These are phyloP conservation scores for Pocillopora verrucosa DNA, from an alignment of 64 coral and sea anemone species.

Conservation along the genomic window DNA sequence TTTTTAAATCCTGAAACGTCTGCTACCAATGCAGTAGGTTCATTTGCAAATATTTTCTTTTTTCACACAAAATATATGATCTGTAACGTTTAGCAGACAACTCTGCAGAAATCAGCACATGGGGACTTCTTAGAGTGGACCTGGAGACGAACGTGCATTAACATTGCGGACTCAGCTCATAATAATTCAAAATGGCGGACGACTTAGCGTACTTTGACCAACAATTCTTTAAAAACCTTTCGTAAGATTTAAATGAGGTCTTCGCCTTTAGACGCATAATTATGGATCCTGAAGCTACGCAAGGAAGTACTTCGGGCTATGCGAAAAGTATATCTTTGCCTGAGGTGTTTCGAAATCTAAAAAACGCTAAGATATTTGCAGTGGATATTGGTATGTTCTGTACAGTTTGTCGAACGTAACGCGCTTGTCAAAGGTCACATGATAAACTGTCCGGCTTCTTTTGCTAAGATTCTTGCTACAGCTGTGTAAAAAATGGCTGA, in stretches of 20 bases:
- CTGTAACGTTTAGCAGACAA: background rate
- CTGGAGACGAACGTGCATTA: background rate
- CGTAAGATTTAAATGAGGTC: background rate
- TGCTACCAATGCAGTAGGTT: too few species aligned
- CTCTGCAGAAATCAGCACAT: constrained; percentile 3
- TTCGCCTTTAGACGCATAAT: background rate
- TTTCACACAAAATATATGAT: background rate
- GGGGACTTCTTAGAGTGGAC: background rate
- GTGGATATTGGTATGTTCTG: constrained; percentile 86
- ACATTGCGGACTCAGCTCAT: constrained; percentile 37
- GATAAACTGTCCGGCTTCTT: too few species aligned
- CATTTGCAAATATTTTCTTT: background rate
- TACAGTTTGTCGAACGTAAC: background rate
- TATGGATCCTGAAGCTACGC: constrained; percentile 15
- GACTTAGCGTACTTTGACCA: background rate
- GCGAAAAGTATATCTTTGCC: constrained; percentile 87
- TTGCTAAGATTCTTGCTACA: too few species aligned
- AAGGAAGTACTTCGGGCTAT: constrained; percentile 60
- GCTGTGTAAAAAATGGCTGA: too few species aligned
- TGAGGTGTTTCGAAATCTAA: constrained; percentile 88
- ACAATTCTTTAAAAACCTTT: background rate
- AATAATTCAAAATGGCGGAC: constrained; percentile 61
- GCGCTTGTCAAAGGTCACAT: too few species aligned
- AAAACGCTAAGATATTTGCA: constrained; percentile 89
- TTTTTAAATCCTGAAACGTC: too few species aligned